Evolutionary conservation across 2,888 invertebrate genomes (phyloP).

Genomic region (Meteorus colon): DNA sequence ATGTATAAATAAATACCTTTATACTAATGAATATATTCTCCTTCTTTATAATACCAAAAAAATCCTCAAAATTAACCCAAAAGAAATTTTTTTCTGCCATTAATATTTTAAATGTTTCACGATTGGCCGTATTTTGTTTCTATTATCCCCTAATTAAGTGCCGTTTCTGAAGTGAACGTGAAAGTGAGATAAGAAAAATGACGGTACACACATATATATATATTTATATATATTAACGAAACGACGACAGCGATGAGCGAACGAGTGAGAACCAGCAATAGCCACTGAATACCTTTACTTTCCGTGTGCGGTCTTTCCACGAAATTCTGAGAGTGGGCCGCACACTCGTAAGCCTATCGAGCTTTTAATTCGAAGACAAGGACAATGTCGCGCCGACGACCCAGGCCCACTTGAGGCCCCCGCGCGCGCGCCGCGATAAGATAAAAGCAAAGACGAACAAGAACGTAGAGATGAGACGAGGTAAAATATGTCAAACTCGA

Average conservation of each 20-base stretch:
- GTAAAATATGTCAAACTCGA: constrained; percentile 47
- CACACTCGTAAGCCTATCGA: constrained; percentile 44
- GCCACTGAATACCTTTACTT: constrained; percentile 33
- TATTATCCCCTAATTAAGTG: constrained; percentile 70
- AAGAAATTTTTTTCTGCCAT: constrained; percentile 44
- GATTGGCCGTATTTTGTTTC: constrained; percentile 70
- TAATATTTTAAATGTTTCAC: constrained; percentile 66
- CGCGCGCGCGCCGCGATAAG: constrained; percentile 37
- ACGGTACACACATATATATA: background rate
- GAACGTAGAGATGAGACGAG: constrained; percentile 34
- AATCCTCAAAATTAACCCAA: constrained; percentile 13
- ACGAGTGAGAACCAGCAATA: constrained; percentile 19
- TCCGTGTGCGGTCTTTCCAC: constrained; percentile 40
- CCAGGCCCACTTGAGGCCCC: background rate
- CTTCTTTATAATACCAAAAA: constrained; percentile 23
- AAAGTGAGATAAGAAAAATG: constrained; percentile 60
- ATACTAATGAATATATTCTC: background rate
- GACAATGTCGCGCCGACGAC: constrained; percentile 37
- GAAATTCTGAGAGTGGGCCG: constrained; percentile 37
- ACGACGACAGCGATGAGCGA: constrained; percentile 39
- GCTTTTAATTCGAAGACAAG: constrained; percentile 47
- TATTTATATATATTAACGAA: background rate
- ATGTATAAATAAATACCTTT: background rate
- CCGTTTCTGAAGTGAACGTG: constrained; percentile 62
- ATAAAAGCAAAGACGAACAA: constrained; percentile 43